Evolutionary conservation across 2,888 invertebrate species (phyloP).

Genomic region (Pterostichus niger): DNA sequence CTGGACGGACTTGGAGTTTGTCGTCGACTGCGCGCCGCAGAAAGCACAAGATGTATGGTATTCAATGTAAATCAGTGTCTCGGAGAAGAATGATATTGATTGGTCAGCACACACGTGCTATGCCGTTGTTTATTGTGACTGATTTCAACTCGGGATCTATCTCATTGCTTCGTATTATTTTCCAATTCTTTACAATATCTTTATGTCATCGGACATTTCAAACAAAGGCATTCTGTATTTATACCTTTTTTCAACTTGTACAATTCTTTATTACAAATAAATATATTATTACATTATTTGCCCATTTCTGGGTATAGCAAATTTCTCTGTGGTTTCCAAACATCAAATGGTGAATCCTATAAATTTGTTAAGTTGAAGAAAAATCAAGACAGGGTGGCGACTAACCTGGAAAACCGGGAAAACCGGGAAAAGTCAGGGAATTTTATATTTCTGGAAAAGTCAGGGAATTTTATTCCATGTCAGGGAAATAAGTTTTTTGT

Average conservation of each 20-base stretch:
- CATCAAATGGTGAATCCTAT: no score
- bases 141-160: neutral
- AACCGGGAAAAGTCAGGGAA: no score
- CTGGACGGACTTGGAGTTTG: slow-evolving; percentile 29
- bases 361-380: no score
- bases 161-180: slow-evolving; percentile 5
- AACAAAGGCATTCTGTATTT: slow-evolving; percentile 7
- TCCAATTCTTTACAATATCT: neutral
- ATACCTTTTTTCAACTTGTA: neutral
- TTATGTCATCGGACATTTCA: neutral
- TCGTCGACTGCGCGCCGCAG: slow-evolving; percentile 64
- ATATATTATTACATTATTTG: no score
- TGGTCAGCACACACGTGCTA: slow-evolving; percentile 70
- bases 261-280: no score
- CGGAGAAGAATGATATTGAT: slow-evolving; percentile 74
- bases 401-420: no score
- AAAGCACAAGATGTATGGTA: slow-evolving; percentile 74
- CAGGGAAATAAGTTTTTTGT: no score
- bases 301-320: no score
- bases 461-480: no score
- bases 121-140: slow-evolving; percentile 72
- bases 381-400: no score
- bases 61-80: slow-evolving; percentile 75
- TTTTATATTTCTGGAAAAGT: no score
- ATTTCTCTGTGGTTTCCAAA: no score